Evolutionary conservation across 1,140 invertebrate genomes (phyloP).

Genomic region (Lanistes nyassanus): DNA sequence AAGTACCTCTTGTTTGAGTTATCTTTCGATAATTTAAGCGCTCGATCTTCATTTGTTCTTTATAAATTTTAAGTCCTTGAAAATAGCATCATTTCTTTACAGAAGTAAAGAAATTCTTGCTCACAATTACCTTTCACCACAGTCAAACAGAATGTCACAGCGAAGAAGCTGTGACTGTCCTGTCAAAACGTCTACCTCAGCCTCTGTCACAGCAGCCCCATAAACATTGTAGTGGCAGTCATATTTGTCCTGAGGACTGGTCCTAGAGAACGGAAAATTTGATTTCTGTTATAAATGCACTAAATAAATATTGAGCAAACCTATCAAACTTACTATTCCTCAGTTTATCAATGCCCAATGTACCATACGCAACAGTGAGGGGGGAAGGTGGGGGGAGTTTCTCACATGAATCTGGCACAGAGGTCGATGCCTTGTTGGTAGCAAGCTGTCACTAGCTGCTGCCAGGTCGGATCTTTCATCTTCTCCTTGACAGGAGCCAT

Average conservation of each 20-base stretch:
- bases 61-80: background rate
- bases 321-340: background rate
- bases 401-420: conserved; percentile 44
- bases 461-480: conserved; percentile 50
- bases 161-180: conserved; percentile 69
- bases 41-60: background rate
- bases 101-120: background rate
- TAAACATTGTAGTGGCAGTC: conserved; percentile 49
- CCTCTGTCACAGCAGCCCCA: conserved; percentile 52
- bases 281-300: no score
- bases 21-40: background rate
- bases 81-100: background rate
- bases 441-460: conserved; percentile 45
- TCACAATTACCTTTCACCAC: conserved; percentile 57
- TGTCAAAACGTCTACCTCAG: conserved; percentile 57
- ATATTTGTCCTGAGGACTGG: conserved; percentile 28
- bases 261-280: conserved; percentile 26
- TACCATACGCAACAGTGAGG: background rate
- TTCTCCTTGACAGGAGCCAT: conserved; percentile 51
- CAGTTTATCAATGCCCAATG: background rate
- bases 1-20: background rate
- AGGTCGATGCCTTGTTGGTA: conserved; percentile 46
- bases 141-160: conserved; percentile 67
- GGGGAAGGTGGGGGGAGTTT: background rate
- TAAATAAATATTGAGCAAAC: no score